phyloP scores from a whole-genome alignment of 2,113 vertebrate genomes.

The Panthera leo region DNA sequence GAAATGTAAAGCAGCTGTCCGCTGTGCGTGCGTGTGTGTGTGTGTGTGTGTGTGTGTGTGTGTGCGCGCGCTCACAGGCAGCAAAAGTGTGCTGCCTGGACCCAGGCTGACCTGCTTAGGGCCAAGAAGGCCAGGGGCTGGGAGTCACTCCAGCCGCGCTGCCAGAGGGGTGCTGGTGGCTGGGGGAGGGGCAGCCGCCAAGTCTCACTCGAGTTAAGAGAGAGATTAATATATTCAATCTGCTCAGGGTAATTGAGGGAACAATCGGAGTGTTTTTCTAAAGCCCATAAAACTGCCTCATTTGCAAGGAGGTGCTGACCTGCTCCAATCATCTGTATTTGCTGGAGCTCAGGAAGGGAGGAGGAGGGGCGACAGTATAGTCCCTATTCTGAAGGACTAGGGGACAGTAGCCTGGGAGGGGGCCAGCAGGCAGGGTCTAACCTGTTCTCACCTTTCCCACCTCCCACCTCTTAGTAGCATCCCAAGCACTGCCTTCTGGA shows the following conservation, averaged over 20 bases:
- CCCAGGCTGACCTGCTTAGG: background rate
- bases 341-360: background rate
- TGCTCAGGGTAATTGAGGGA: slow-evolving; percentile 78
- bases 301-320: slow-evolving; percentile 65
- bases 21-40: background rate
- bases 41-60: no score
- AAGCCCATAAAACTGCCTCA: slow-evolving; percentile 78
- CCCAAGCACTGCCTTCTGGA: background rate
- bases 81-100: background rate
- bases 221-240: slow-evolving; percentile 81
- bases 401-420: background rate
- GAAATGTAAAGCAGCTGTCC: slow-evolving; percentile 53
- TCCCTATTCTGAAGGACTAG: background rate
- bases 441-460: background rate
- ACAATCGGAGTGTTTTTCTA: slow-evolving; percentile 79
- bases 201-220: slow-evolving; percentile 70
- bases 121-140: background rate
- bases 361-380: background rate
- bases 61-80: no score
- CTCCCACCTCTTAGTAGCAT: background rate
- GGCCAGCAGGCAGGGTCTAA: background rate
- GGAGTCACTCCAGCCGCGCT: background rate
- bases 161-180: background rate
- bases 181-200: slow-evolving; percentile 65
- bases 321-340: background rate